Percentiles rank a stretch among this genome's conserved stretches.
phyloP scores from a whole-genome alignment of 2,888 invertebrate species.

The Ophonus ardosiacus region DNA sequence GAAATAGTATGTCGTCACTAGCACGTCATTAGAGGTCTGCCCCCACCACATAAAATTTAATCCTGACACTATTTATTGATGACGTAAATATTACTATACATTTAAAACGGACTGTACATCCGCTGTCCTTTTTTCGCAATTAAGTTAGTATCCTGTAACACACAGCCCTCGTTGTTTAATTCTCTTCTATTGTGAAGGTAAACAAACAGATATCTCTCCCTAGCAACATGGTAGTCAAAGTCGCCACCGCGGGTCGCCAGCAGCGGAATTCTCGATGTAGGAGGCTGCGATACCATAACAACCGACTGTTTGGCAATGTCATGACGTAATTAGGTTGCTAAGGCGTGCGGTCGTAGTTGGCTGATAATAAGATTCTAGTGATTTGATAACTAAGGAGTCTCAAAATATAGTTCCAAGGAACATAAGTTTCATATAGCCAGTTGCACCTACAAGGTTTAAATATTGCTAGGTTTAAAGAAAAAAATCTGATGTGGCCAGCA shows the following conservation, averaged over 20 bases:
- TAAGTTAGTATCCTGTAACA: not conserved
- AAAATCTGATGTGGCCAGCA: too few species aligned
- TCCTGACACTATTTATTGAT: too few species aligned
- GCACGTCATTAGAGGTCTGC: too few species aligned
- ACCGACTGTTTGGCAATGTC: not conserved
- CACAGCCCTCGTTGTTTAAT: not conserved
- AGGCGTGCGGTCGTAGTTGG: not conserved
- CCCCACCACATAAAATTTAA: too few species aligned
- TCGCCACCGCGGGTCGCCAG: not conserved
- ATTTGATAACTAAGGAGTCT: too few species aligned
- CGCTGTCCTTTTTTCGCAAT: not conserved
- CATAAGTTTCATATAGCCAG: too few species aligned
- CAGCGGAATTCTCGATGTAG: not conserved
- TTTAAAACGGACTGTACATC: not conserved
- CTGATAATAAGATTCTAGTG: not conserved
- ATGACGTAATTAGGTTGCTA: constrained; percentile 27
- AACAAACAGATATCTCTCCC: not conserved
- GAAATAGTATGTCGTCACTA: too few species aligned
- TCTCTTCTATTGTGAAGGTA: not conserved
- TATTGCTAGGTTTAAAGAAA: too few species aligned
- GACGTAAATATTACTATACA: too few species aligned
- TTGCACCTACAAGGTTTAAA: too few species aligned
- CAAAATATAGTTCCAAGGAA: too few species aligned
- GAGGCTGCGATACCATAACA: not conserved
- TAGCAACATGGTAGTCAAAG: not conserved